Base-by-base conservation (phyloP, 2,113 vertebrate genomes). In the Antechinus stuartii region DNA sequence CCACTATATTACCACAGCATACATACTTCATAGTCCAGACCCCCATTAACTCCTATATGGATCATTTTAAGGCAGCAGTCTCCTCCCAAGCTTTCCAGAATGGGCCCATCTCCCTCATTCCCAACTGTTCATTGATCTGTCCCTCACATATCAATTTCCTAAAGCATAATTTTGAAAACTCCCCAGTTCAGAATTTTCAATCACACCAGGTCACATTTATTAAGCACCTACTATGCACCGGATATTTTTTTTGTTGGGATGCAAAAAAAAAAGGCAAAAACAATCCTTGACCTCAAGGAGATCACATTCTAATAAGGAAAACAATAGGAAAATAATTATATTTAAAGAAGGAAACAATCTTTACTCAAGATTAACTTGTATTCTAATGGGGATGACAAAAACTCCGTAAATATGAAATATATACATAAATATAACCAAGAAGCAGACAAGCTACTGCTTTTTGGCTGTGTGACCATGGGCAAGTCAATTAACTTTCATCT, bases 111-210 rank as follows among this genome's bases (percentile, higher is more conserved):
- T 89, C 55, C 90, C 92, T 68, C 90, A 94, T 42, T 56, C 94
- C 93, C 92, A 94, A 96, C 96, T 95, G 76, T 92, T 95, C 92
- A 49, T 91, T 1, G 19, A 76, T 1, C 95, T 96, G 50, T 89
- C 46, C 90, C 93, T 93, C 35, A 27, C 57, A 30, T 9, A 61
- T 30, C 57, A 30, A 27, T 27, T 61, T 61, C 57, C 57, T 61
- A 76, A 42, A 76, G 35, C 35, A 22, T 42, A n/a, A 76, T 42
- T 76, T n/a, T 76, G 68, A 76, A 19, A 61, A 46, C 53, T 90
- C 96, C 89, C 91, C 89, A 61, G 95, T 92, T 96, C 95, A 95
- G 93, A 95, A 96, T 94, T 93, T 94, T 96, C 94, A 90, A 94
- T 68, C 30, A 35, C 35, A 30, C 35, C 30, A 35, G 30, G 1